Evolutionary conservation across 2,888 invertebrate species (phyloP).

Genomic region (Callosobruchus maculatus): DNA sequence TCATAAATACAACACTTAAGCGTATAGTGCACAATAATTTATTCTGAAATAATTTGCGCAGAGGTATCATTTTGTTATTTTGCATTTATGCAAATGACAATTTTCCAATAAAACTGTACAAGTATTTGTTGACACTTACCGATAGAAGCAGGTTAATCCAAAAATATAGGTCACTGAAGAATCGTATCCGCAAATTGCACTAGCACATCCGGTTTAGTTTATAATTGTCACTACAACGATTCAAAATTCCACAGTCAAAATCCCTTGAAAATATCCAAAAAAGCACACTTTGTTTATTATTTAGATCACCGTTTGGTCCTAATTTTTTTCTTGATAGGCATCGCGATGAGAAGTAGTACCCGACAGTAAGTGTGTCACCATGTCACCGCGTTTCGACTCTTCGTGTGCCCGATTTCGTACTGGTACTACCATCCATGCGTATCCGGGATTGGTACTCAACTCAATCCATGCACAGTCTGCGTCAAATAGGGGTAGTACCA

Average conservation of each 20-base stretch:
- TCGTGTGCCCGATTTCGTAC: not conserved
- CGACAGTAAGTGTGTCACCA: constrained; percentile 36
- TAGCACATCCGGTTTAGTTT: constrained; percentile 36
- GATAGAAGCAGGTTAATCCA: constrained; percentile 16
- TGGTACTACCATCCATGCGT: not conserved
- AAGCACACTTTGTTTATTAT: constrained; percentile 5
- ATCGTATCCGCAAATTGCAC: constrained; percentile 38
- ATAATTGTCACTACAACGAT: constrained; percentile 29
- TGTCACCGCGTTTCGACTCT: constrained; percentile 27
- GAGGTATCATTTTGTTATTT: no score
- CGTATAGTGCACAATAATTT: no score
- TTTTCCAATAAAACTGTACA: no score
- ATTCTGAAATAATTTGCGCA: no score
- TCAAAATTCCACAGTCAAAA: not conserved
- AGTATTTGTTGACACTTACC: constrained; percentile 28
- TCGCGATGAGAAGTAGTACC: constrained; percentile 22
- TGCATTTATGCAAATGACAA: no score
- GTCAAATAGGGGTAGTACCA: not conserved
- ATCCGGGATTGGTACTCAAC: not conserved
- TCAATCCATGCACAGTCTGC: not conserved
- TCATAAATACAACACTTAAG: no score
- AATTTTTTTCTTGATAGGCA: constrained; percentile 34
- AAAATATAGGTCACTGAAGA: constrained; percentile 38
- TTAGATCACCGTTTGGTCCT: constrained; percentile 33
- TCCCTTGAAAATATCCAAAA: not conserved